Conservation (phyloP, 2,888 invertebrate genomes). For the Biston betularia region DNA sequence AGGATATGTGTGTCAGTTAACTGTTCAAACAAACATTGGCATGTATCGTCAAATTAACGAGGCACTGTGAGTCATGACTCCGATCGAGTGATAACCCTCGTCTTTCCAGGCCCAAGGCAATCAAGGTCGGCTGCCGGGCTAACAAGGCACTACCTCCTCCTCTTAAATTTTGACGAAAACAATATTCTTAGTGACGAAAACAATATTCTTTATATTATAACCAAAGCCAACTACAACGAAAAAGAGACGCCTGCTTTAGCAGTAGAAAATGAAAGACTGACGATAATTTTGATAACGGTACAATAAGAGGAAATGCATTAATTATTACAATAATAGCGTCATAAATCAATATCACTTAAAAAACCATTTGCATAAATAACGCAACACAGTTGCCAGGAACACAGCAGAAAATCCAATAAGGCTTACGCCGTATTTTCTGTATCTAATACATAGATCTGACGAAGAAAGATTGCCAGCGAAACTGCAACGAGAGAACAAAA, state of each 20-base stretch:
- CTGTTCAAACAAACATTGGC: slow-evolving; percentile 78
- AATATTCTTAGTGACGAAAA: not conserved
- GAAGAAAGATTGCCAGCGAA: slow-evolving; percentile 43
- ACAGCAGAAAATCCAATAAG: slow-evolving; percentile 30
- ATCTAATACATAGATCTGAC: slow-evolving; percentile 38
- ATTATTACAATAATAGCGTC: slow-evolving; percentile 13
- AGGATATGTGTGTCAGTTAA: slow-evolving; percentile 78
- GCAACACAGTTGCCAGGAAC: slow-evolving; percentile 14
- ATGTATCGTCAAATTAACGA: slow-evolving; percentile 75
- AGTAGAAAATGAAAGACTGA: too few relatives aligned
- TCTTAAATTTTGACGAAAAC: not conserved
- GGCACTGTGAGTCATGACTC: slow-evolving; percentile 59
- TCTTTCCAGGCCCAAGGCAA: slow-evolving; percentile 42
- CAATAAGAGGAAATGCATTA: not conserved
- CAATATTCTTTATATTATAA: too few relatives aligned
- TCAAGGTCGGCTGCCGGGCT: slow-evolving; percentile 21
- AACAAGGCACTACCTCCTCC: slow-evolving; percentile 6
- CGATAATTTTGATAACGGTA: too few relatives aligned
- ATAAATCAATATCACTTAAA: slow-evolving; percentile 17
- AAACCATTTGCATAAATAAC: slow-evolving; percentile 18
- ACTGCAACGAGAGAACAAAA: slow-evolving; percentile 49
- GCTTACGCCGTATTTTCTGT: slow-evolving; percentile 4
- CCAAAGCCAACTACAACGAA: not conserved
- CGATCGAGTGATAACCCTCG: slow-evolving; percentile 48
- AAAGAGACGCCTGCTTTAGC: too few relatives aligned